Conservation (phyloP, 1,140 invertebrate species). For the Bradynema listronoti region DNA sequence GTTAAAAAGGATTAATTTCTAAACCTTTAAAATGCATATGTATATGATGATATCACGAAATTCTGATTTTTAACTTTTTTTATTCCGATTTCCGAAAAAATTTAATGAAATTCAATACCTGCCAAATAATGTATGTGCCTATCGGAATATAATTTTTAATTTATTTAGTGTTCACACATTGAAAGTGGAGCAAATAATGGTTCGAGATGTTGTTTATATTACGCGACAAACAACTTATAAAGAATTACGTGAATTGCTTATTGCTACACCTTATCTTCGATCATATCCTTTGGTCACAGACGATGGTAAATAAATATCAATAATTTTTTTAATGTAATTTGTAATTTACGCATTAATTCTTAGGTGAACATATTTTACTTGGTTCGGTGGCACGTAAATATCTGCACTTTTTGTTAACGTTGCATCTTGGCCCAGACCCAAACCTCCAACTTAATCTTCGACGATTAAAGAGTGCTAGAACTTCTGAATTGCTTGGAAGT, state of each 20-base stretch:
- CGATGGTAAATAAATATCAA: constrained; percentile 46
- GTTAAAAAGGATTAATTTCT: too few relatives aligned
- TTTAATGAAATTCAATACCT: constrained; percentile 10
- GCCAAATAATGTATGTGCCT: too few relatives aligned
- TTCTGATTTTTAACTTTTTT: constrained; percentile 2
- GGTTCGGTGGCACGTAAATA: constrained; percentile 61
- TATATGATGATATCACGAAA: too few relatives aligned
- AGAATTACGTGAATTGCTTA: constrained; percentile 51
- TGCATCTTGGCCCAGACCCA: constrained; percentile 51
- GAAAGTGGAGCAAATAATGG: constrained; percentile 57
- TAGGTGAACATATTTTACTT: constrained; percentile 61
- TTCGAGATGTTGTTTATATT: constrained; percentile 48
- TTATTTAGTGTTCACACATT: constrained; percentile 55
- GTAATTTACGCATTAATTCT: constrained; percentile 18
- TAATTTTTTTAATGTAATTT: constrained; percentile 13
- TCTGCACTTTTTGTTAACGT: constrained; percentile 58
- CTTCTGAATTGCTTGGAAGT: constrained; percentile 38
- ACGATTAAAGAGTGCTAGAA: constrained; percentile 32
- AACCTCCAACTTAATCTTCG: constrained; percentile 23
- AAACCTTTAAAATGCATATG: too few relatives aligned
- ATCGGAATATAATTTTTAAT: too few relatives aligned
- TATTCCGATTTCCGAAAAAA: background rate
- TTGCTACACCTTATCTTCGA: constrained; percentile 47
- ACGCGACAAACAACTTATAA: constrained; percentile 55
- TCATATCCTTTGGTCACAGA: constrained; percentile 55